Percentiles rank a stretch among this genome's conserved stretches.
These are phyloP conservation scores for Heterotis niloticus DNA, from an alignment of 2,113 vertebrate genomes.

Conservation along the genomic window DNA sequence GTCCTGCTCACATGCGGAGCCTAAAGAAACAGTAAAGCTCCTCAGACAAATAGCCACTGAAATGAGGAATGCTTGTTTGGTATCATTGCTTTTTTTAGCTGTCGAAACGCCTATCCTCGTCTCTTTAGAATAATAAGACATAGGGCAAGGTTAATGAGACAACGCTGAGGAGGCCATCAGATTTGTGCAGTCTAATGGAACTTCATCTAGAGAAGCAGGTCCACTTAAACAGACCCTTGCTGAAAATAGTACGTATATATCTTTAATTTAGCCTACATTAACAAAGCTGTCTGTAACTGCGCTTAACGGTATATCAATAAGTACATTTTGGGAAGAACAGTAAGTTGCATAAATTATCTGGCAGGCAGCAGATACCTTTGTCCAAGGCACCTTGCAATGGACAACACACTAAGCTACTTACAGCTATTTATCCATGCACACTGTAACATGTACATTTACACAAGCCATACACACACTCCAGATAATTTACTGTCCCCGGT, in stretches of 20 bases:
- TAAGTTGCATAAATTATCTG: neutral
- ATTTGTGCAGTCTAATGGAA: slow-evolving; percentile 27
- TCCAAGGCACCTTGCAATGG: too few relatives aligned
- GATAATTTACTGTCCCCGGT: too few relatives aligned
- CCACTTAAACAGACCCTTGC: neutral
- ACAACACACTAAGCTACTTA: too few relatives aligned
- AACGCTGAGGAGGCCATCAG: slow-evolving; percentile 27
- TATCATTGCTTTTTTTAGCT: slow-evolving; percentile 23
- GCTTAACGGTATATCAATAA: too few relatives aligned
- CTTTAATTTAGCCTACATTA: neutral
- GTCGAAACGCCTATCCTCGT: slow-evolving; percentile 11
- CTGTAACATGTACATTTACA: neutral
- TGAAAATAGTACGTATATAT: neutral
- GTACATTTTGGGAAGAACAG: neutral
- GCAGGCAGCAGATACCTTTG: too few relatives aligned
- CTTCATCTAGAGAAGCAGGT: neutral
- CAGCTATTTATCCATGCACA: too few relatives aligned
- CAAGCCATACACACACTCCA: too few relatives aligned
- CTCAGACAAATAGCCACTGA: slow-evolving; percentile 21
- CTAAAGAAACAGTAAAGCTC: slow-evolving; percentile 35
- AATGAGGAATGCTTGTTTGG: slow-evolving; percentile 12
- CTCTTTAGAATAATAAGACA: slow-evolving; percentile 30
- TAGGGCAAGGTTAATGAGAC: slow-evolving; percentile 37
- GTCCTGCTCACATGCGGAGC: slow-evolving; percentile 24
- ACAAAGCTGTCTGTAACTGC: neutral